Evolutionary conservation across 2,888 invertebrate genomes (phyloP).

Genomic region (Drosophila planitibia): DNA sequence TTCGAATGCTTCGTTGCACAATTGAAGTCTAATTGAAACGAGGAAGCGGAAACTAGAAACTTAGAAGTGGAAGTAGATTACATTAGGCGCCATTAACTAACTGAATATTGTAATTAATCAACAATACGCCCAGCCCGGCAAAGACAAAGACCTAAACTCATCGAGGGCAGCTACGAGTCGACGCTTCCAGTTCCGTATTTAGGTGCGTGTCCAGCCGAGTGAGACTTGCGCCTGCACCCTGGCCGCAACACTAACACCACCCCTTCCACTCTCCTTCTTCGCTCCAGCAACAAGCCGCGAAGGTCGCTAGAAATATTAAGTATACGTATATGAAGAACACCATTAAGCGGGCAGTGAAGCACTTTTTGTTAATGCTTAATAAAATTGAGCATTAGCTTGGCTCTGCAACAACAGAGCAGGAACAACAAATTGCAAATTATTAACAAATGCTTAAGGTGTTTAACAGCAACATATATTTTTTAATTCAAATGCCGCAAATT

Average conservation of each 20-base stretch:
- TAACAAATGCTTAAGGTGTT: conserved; percentile 48
- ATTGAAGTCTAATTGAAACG: conserved; percentile 75
- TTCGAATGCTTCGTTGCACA: conserved; percentile 66
- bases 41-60: conserved; percentile 61
- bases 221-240: conserved; percentile 37
- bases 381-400: conserved; percentile 65
- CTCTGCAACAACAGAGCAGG: conserved; percentile 52
- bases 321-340: conserved; percentile 60
- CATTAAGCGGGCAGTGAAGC: conserved; percentile 64
- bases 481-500: conserved; percentile 50
- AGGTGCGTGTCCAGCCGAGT: conserved; percentile 72
- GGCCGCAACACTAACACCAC: neutral
- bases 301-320: conserved; percentile 65
- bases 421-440: conserved; percentile 49
- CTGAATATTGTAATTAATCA: conserved; percentile 68
- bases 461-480: conserved; percentile 22
- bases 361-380: conserved; percentile 62
- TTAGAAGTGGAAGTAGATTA: conserved; percentile 66
- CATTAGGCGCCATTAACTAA: conserved; percentile 67
- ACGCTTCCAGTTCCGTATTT: conserved; percentile 69
- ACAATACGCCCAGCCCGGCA: conserved; percentile 25
- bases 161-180: conserved; percentile 51
- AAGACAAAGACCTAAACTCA: conserved; percentile 32
- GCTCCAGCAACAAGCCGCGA: conserved; percentile 14
- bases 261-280: conserved; percentile 3